These are phyloP conservation scores for Salvelinus namaycush DNA, from an alignment of 2,113 vertebrate species.

Conservation along the genomic window DNA sequence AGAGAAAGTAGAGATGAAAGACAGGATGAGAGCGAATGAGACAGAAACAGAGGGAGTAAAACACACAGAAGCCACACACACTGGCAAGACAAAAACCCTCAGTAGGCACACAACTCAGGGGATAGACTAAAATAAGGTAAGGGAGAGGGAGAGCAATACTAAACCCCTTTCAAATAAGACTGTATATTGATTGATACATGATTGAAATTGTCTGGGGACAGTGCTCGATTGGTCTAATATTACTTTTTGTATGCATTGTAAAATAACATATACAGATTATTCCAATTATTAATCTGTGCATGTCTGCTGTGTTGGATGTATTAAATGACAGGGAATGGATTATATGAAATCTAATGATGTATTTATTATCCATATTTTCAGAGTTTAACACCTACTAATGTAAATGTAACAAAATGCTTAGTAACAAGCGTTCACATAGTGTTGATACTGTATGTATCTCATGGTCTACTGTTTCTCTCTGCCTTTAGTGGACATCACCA, in stretches of 20 bases:
- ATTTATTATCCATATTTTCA: not conserved
- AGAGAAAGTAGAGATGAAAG: constrained; percentile 35
- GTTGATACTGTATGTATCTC: not conserved
- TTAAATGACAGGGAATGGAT: not conserved
- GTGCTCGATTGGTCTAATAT: not conserved
- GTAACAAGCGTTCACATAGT: not conserved
- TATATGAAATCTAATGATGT: not conserved
- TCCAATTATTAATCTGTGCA: constrained; percentile 2
- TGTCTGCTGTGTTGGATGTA: not conserved
- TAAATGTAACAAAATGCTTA: not conserved
- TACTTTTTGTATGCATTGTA: not conserved
- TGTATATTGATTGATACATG: not conserved
- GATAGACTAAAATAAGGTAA: constrained; percentile 10
- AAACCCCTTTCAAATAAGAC: not conserved
- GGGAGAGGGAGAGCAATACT: not conserved
- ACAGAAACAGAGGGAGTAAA: constrained; percentile 33
- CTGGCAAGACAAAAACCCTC: constrained; percentile 59
- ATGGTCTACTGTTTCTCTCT: constrained; percentile 1
- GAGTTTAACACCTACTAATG: not conserved
- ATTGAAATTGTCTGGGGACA: not conserved
- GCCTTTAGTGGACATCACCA: constrained; percentile 9
- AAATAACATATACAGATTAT: not conserved
- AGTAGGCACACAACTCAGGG: constrained; percentile 27
- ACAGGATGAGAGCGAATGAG: constrained; percentile 13
- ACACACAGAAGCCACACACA: constrained; percentile 39